These are phyloP conservation scores for Diplazon laetatorius DNA, from an alignment of 2,888 invertebrate genomes.

Conservation along the genomic window DNA sequence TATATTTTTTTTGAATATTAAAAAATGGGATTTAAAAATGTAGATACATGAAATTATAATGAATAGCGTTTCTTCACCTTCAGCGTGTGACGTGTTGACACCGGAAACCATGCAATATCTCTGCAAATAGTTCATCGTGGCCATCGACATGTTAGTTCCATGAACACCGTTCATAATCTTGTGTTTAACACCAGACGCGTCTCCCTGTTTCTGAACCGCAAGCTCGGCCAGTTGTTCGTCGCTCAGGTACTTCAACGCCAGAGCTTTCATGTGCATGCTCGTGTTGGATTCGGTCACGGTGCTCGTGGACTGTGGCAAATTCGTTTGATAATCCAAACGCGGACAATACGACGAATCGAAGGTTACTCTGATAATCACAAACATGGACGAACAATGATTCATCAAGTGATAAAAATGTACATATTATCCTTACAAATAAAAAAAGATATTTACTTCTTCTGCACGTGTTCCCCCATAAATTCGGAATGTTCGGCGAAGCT, in stretches of 20 bases:
- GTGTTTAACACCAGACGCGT: slow-evolving; percentile 74
- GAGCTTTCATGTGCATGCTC: slow-evolving; percentile 84
- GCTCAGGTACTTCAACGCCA: slow-evolving; percentile 84
- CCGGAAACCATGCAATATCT: slow-evolving; percentile 86
- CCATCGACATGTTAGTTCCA: slow-evolving; percentile 87
- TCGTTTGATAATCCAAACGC: slow-evolving; percentile 74
- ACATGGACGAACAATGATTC: too few relatives aligned
- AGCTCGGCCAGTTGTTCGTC: slow-evolving; percentile 82
- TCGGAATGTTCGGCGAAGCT: slow-evolving; percentile 75
- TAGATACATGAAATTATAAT: too few relatives aligned
- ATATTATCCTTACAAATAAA: background rate
- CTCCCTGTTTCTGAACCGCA: slow-evolving; percentile 73
- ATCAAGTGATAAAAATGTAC: too few relatives aligned
- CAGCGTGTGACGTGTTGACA: slow-evolving; percentile 66
- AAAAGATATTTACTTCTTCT: slow-evolving; percentile 69
- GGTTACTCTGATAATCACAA: slow-evolving; percentile 60
- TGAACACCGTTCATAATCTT: slow-evolving; percentile 75
- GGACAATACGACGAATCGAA: slow-evolving; percentile 78
- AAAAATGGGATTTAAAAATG: too few relatives aligned
- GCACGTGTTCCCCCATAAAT: slow-evolving; percentile 69
- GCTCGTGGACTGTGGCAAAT: slow-evolving; percentile 72
- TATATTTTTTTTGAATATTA: background rate
- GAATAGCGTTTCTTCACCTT: too few relatives aligned
- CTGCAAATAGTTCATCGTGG: slow-evolving; percentile 89
- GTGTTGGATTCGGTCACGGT: slow-evolving; percentile 81